Base-by-base conservation (phyloP, 2,797 vertebrate genomes). In the Karalla daura region DNA sequence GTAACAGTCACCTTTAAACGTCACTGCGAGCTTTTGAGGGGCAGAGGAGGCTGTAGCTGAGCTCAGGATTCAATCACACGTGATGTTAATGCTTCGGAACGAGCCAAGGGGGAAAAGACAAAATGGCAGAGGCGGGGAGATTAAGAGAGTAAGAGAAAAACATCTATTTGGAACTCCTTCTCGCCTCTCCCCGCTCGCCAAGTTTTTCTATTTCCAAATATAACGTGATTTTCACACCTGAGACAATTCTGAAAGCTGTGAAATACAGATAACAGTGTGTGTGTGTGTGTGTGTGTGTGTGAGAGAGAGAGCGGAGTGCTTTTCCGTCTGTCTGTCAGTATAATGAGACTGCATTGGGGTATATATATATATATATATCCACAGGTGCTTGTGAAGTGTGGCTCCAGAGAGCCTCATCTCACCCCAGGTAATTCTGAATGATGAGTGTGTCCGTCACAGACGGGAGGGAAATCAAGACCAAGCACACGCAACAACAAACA, bases 161-260 rank as follows among this genome's bases (percentile, higher is more conserved):
- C 23, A 40, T 60, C 25, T 61, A 60, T 69, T 76, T 55, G 74
- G 28, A 84, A 68, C 36, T 62, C 27, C 15, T 50, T 50, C 32
- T 70, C 54, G 51, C 46, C 33, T 62, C 63, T 70, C 10, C 28
- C 51, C 18, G 27, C 65, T 53, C 18, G 43, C 28, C n/a, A n/a
- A 43, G 18, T 70, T 40, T 82, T 76, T 60, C 40, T 45, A 76
- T 47, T 71, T 76, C 64, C 53, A 74, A 78, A 74, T 58, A 68
- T 75, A 75, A 76, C 44, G 60, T 0, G 17, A 70, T 70, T 79
- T 80, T 81, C 75, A 83, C 80, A 78, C 77, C 68, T 63, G 45
- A 70, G 64, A 74, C 41, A 17, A 55, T 65, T 33, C 51, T 3
- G 7, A 77, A 71, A 77, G 80, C 84, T 81, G 80, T 47, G 46